Percentiles rank a stretch among this genome's conserved stretches.
Evolutionary conservation across 2,113 vertebrate species (phyloP).

Genomic region (Leucopsar rothschildi): DNA sequence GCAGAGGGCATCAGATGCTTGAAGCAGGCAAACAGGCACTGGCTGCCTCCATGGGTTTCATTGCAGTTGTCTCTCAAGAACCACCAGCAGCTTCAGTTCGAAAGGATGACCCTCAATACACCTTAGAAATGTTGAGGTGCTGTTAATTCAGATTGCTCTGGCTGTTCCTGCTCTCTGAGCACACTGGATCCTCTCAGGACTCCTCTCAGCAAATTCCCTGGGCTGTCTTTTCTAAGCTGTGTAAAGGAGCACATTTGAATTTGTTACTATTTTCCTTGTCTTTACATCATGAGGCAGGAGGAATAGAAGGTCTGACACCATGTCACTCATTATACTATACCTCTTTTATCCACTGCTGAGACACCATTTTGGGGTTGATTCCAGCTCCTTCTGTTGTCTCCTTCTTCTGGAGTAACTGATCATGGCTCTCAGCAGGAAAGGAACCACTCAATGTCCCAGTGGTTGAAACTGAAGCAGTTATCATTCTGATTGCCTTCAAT

Average conservation of each 20-base stretch:
- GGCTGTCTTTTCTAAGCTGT: background rate
- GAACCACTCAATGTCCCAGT: background rate
- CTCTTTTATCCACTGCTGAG: background rate
- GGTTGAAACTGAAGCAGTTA: background rate
- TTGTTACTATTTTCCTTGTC: background rate
- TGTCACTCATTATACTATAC: background rate
- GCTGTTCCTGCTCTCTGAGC: background rate
- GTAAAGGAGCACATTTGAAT: background rate
- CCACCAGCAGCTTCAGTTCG: background rate
- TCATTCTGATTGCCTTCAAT: background rate
- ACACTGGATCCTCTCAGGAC: background rate
- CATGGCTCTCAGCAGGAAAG: background rate
- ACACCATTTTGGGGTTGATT: background rate
- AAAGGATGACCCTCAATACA: background rate
- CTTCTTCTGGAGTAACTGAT: background rate
- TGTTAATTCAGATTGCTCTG: background rate
- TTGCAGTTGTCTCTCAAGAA: background rate
- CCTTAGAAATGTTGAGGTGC: background rate
- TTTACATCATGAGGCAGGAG: background rate
- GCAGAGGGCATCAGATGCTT: background rate
- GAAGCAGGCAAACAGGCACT: background rate
- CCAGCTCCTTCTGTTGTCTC: background rate
- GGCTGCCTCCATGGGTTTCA: background rate
- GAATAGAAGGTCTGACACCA: background rate
- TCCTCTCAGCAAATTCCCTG: background rate